These are phyloP conservation scores for Astropecten irregularis DNA, from an alignment of 53 echinoderm and acorn worm species.

Conservation along the genomic window DNA sequence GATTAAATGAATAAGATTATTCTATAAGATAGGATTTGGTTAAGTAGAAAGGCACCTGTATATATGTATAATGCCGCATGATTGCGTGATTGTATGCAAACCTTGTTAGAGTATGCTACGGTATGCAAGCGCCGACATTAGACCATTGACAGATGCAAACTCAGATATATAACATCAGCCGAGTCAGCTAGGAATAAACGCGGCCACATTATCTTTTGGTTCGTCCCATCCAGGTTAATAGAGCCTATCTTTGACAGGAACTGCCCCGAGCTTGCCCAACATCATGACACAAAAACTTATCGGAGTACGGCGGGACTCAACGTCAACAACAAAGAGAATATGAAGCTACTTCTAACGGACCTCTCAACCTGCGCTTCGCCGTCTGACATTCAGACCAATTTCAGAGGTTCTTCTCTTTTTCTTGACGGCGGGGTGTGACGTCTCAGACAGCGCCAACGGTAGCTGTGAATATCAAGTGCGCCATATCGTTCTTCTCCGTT, in stretches of 20 bases:
- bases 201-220: neutral
- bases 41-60: too few species aligned
- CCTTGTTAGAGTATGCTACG: too few species aligned
- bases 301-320: neutral
- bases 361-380: neutral
- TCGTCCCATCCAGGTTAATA: conserved; percentile 6
- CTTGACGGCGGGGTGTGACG: too few species aligned
- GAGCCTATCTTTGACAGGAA: neutral
- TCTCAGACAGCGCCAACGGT: neutral
- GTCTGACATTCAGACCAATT: conserved; percentile 12
- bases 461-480: conserved; percentile 15
- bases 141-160: too few species aligned
- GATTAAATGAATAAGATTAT: too few species aligned
- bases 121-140: too few species aligned
- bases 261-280: neutral
- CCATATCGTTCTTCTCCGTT: neutral
- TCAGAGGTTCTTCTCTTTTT: too few species aligned
- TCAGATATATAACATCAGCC: too few species aligned
- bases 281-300: neutral
- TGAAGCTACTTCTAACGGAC: neutral
- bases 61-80: too few species aligned
- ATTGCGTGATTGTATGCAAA: too few species aligned
- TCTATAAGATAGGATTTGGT: too few species aligned
- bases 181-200: neutral
- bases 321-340: neutral